Base-by-base conservation (phyloP, 2,797 vertebrate genomes). In the Florisuga fusca region DNA sequence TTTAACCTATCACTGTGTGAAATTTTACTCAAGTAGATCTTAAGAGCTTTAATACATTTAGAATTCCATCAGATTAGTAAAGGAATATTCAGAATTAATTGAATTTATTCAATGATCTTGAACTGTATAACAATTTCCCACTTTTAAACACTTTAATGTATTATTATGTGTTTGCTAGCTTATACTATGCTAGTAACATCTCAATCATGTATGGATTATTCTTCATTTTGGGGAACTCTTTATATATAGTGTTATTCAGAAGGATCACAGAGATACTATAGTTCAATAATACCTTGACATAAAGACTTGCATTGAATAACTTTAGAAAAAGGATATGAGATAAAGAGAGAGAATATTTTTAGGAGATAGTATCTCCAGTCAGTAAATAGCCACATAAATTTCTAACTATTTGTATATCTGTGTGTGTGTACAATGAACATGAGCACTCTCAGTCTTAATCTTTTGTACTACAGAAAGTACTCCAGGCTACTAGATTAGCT, bases 11-110 rank as follows among this genome's bases (percentile, higher is more conserved):
- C 66, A 81, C 72, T 93, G 58, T 74, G 86, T 89, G 91, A 94
- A 94, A 95, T 93, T 94, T 89, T 93, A 97, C 51, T 33, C 59
- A 94, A 95, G 94, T 58, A 85, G 87, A 89, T 94, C 9, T 80
- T 91, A 92, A 92, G 79, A 75, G 45, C 45, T 68, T 67, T 92
- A 91, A 78, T 84, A 50, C 79, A 36, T 95, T 38, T 43, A 69
- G 55, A 89, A 91, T 93, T 51, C 18, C 11, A n/a, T 77, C 61
- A 84, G 80, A 96, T 93, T 82, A 83, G 62, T 68, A 75, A 69
- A 87, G 20, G 16, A 74, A 50, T 62, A 85, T 84, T 78, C 27
- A 86, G 75, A 94, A 89, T 81, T 66, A 89, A 75, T 84, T 73
- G 29, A 81, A 67, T 12, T 46, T 12, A 17, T 75, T 57, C 18